Base-by-base conservation (phyloP, 23 tunicate genomes). In the Oikopleura vanhoeffeni region DNA sequence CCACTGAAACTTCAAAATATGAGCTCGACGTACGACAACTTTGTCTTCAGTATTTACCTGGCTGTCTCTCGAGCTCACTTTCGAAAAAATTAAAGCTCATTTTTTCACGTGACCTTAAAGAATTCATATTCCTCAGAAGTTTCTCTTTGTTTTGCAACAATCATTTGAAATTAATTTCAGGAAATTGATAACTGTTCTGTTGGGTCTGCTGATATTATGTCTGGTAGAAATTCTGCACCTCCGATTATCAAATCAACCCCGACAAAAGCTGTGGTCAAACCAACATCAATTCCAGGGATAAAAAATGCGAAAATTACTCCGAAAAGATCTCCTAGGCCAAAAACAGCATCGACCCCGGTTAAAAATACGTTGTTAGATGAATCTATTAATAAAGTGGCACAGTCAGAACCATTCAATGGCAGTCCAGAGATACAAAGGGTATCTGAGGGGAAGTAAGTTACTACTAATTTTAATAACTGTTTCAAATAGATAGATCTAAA, bases 381-480 rank as follows among this genome's bases (percentile, higher is more conserved):
- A 67, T 87, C 87, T 27, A 87, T 89, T 28, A 83, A 87, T 67
- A 76, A 84, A 36, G 79, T 89, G 85, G 86, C 84, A 13, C 90
- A 89, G 41, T 84, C 84, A 41, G 87, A 84, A 33, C 87, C 86
- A 36, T 89, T 89, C 57, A 76, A 87, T 41, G 90, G 90, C 27
- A 76, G 41, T 39, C 76, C 88, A 18, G 87, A 89, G 27, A 89
- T 89, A 33, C 90, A 87, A 85, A 41, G 93, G 34, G 86, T 89
- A 24, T 89, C 90, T 1, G 93, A 89, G 57, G 89, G 93, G 40
- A 71, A 71, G 79, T 71, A 32, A 71, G 79, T 71, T 13, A n/a
- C n/a, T n/a, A n/a, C n/a, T n/a, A n/a, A n/a, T n/a, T n/a, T n/a
- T n/a, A n/a, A n/a, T n/a, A n/a, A n/a, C n/a, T n/a, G n/a, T n/a